Evolutionary conservation across 2,888 invertebrate genomes (phyloP), one percentile per base, ranked within the genome.

Genomic region (Polydrusus pterygomalis): DNA sequence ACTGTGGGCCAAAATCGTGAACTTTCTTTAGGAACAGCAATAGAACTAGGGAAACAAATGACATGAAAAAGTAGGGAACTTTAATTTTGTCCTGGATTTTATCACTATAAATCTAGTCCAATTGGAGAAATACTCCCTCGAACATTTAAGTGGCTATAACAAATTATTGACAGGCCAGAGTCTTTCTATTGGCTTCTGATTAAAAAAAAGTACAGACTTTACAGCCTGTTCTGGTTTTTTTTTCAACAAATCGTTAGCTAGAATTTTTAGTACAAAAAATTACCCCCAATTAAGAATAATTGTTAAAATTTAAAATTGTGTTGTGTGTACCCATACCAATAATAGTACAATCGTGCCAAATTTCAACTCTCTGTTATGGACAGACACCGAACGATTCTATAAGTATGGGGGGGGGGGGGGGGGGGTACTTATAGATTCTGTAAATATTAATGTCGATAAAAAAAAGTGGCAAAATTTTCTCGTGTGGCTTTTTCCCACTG

Each of bases 21-120:
- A 68, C 74, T 70, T 63, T 17, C 56, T 64, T 51, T 45, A 64
- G 40, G 15, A 25, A 17, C 65, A 65, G 18, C 63, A 49, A 75
- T 76, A 69, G 68, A 68, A 30, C 71, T 62, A 68, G 58, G 58
- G 72, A 74, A 77, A 77, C 71, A 72, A 77, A 75, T 75, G 78
- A 77, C 71, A 77, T 80, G 79, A 81, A 81, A 84, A 84, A 83
- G 82, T 83, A 82, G 81, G 82, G 82, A 84, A 85, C 84, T 86
- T 86, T 86, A 86, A 86, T 86, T 86, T 86, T 85, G 85, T 83
- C 84, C 83, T 82, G 84, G 85, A 85, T 86, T 86, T 86, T 86
- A 85, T 86, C 85, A 86, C 84, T 82, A 86, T 86, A 86, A 86
- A 86, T 86, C 86, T 85, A 82, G 83, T 84, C 84, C 83, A 84